These are phyloP conservation scores for Pseudotriccus pelzelni DNA, from an alignment of 2,797 vertebrate species.

Conservation along the genomic window DNA sequence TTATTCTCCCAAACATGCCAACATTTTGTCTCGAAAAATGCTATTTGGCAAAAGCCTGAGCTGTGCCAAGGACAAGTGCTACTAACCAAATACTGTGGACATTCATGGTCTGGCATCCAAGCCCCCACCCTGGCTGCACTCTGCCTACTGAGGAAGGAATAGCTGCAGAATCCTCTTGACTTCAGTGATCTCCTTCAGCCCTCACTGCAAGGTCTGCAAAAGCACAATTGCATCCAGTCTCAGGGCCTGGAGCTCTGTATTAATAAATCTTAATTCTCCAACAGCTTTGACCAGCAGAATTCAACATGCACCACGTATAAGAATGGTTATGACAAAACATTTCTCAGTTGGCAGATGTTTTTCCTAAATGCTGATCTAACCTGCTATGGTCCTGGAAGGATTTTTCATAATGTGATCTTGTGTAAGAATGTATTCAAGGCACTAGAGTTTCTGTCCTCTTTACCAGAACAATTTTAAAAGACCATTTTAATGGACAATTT, in stretches of 20 bases:
- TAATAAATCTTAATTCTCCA: neutral
- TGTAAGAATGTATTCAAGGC: neutral
- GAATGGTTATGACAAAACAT: neutral
- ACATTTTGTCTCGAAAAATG: neutral
- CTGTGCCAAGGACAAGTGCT: neutral
- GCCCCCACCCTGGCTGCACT: fast-evolving
- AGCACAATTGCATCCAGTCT: neutral
- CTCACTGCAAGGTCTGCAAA: neutral
- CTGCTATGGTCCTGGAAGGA: neutral
- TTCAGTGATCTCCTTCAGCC: neutral
- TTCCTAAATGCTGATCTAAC: neutral
- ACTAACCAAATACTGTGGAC: neutral
- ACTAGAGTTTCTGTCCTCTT: neutral
- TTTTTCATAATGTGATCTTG: neutral
- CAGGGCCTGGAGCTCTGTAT: neutral
- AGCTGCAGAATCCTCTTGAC: neutral
- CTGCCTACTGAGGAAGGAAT: neutral
- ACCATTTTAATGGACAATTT: neutral
- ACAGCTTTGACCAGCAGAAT: neutral
- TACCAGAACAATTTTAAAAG: neutral
- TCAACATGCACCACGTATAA: neutral
- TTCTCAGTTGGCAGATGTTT: neutral
- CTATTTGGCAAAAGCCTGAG: neutral
- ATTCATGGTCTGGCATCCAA: neutral
- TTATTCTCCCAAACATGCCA: neutral